Evolutionary conservation across 2,888 invertebrate species (phyloP).

Genomic region (Shargacucullia verbasci): DNA sequence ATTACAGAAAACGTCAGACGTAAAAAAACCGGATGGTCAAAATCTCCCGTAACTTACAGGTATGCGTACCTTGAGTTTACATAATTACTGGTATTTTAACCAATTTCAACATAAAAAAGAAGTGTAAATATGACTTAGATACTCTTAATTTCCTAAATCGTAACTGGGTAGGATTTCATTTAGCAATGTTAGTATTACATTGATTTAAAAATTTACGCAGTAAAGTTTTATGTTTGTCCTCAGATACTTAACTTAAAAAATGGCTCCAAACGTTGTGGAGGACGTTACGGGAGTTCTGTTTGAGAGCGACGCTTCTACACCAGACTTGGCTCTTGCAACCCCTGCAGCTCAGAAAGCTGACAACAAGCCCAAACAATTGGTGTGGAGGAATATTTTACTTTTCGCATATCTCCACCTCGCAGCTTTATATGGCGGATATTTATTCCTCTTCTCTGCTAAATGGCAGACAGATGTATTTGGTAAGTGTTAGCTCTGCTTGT

Average conservation of each 20-base stretch:
- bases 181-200: too few relatives aligned
- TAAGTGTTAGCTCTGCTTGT: too few relatives aligned
- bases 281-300: slow-evolving; percentile 84
- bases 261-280: slow-evolving; percentile 81
- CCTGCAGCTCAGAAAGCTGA: slow-evolving; percentile 87
- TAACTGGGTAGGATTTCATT: too few relatives aligned
- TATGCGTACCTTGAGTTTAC: too few relatives aligned
- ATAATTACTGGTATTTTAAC: too few relatives aligned
- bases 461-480: slow-evolving; percentile 92
- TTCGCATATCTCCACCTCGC: slow-evolving; percentile 93
- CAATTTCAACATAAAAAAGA: too few relatives aligned
- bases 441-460: slow-evolving; percentile 93
- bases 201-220: too few relatives aligned
- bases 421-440: slow-evolving; percentile 93
- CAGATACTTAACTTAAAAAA: slow-evolving; percentile 51
- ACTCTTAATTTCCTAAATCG: too few relatives aligned
- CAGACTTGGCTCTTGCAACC: slow-evolving; percentile 78
- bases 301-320: slow-evolving; percentile 83
- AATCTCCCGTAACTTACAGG: too few relatives aligned
- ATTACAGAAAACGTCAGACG: too few relatives aligned
- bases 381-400: slow-evolving; percentile 95
- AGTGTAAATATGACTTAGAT: too few relatives aligned
- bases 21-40: too few relatives aligned
- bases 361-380: slow-evolving; percentile 89
- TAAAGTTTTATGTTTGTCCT: slow-evolving; percentile 11